Conservation (phyloP, 2,797 vertebrate genomes). For the Rhinatrema bivittatum region DNA sequence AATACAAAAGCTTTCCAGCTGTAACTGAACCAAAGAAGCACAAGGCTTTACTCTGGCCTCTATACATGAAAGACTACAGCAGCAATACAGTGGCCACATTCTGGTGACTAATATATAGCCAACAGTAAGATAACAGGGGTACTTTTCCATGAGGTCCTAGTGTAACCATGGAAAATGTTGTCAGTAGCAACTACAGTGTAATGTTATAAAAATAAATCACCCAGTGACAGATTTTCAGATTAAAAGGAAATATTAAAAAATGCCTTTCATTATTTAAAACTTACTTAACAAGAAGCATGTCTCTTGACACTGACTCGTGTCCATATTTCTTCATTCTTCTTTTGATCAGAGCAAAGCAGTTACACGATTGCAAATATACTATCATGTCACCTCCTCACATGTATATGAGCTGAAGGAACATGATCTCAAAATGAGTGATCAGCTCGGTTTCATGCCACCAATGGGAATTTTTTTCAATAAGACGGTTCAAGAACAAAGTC, state of each 20-base stretch:
- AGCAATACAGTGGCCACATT: too few relatives aligned
- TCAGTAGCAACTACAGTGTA: constrained; percentile 37
- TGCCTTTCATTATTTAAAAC: constrained; percentile 70
- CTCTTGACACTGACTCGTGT: constrained; percentile 53
- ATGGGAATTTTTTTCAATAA: constrained; percentile 36
- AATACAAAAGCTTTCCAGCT: too few relatives aligned
- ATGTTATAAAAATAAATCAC: constrained; percentile 32
- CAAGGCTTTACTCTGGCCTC: too few relatives aligned
- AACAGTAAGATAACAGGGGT: too few relatives aligned
- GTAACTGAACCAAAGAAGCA: too few relatives aligned
- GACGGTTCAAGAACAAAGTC: constrained; percentile 9
- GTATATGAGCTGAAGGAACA: constrained; percentile 53
- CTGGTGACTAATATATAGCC: too few relatives aligned
- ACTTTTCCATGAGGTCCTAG: too few relatives aligned
- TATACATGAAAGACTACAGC: too few relatives aligned
- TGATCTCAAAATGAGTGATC: constrained; percentile 47
- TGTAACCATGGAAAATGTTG: constrained; percentile 53
- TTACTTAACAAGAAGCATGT: constrained; percentile 62
- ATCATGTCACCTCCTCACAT: constrained; percentile 53
- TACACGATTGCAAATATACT: constrained; percentile 62
- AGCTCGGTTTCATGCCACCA: constrained; percentile 30
- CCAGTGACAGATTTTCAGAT: constrained; percentile 60
- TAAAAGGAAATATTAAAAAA: constrained; percentile 73
- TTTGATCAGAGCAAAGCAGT: constrained; percentile 65
- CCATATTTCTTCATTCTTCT: constrained; percentile 63